Conservation (phyloP, 2,888 invertebrate genomes). For the Troides aeacus region DNA sequence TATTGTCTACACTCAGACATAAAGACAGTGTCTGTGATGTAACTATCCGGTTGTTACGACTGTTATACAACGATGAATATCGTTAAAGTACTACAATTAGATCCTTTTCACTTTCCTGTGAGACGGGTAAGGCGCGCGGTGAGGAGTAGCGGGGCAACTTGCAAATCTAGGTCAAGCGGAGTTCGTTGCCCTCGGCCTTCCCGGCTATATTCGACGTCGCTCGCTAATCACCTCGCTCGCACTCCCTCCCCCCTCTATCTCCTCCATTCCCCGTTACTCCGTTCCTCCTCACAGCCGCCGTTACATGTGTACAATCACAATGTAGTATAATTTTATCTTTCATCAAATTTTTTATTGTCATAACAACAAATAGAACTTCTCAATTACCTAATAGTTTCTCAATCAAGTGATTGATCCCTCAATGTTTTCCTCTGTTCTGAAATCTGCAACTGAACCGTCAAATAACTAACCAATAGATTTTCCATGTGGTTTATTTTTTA, state of each 20-base stretch:
- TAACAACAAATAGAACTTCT: background rate
- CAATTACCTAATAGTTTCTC: background rate
- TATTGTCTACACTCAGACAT: background rate
- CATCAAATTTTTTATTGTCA: background rate
- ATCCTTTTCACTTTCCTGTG: constrained; percentile 74
- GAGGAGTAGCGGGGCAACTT: constrained; percentile 40
- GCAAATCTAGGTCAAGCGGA: constrained; percentile 77
- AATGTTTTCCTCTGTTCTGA: background rate
- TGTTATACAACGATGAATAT: constrained; percentile 22
- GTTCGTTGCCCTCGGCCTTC: constrained; percentile 80
- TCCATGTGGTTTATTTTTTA: background rate
- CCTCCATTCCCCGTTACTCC: constrained; percentile 37
- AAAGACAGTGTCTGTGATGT: constrained; percentile 12
- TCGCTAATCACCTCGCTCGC: constrained; percentile 58
- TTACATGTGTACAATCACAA: constrained; percentile 50
- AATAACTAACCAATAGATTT: too few relatives aligned
- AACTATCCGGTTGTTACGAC: background rate
- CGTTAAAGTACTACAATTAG: constrained; percentile 44
- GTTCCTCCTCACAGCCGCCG: constrained; percentile 39
- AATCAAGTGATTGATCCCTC: background rate
- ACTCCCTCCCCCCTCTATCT: constrained; percentile 31
- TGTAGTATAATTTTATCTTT: constrained; percentile 29
- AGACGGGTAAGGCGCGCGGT: constrained; percentile 41
- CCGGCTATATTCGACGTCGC: constrained; percentile 77
- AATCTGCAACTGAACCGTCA: background rate